phyloP scores from a whole-genome alignment of 1,140 invertebrate species.

The Diuraphis noxia region DNA sequence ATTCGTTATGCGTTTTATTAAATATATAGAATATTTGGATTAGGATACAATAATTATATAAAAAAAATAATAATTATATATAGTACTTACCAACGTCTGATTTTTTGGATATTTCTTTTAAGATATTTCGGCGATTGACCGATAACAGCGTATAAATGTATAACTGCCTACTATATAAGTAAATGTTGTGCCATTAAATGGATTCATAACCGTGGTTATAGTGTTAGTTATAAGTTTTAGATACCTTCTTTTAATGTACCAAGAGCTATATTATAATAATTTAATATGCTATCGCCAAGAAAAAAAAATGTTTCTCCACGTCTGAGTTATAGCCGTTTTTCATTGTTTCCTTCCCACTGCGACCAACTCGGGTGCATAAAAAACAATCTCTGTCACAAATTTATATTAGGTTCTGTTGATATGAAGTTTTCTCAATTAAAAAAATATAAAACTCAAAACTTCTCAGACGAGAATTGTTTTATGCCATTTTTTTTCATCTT shows the following conservation, averaged over 20 bases:
- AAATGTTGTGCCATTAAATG: neutral
- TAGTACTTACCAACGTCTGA: neutral
- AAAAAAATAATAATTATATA: no score
- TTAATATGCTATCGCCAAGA: neutral
- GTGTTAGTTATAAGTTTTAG: neutral
- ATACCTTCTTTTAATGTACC: neutral
- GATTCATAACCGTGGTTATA: neutral
- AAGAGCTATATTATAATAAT: neutral
- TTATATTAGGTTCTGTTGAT: neutral
- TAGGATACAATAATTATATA: no score
- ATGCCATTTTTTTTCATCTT: neutral
- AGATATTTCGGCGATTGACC: neutral
- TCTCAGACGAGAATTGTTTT: neutral
- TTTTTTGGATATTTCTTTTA: neutral
- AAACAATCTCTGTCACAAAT: neutral
- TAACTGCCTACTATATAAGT: neutral
- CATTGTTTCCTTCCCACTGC: neutral
- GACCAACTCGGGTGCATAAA: neutral
- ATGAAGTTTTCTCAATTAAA: constrained; percentile 10
- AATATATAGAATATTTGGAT: neutral
- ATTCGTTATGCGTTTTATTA: neutral
- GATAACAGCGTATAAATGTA: neutral
- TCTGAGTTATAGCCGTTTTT: constrained; percentile 5
- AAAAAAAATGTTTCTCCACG: neutral
- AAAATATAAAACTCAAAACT: neutral